Conservation (phyloP, 2,888 invertebrate genomes). For the Pteria penguin region DNA sequence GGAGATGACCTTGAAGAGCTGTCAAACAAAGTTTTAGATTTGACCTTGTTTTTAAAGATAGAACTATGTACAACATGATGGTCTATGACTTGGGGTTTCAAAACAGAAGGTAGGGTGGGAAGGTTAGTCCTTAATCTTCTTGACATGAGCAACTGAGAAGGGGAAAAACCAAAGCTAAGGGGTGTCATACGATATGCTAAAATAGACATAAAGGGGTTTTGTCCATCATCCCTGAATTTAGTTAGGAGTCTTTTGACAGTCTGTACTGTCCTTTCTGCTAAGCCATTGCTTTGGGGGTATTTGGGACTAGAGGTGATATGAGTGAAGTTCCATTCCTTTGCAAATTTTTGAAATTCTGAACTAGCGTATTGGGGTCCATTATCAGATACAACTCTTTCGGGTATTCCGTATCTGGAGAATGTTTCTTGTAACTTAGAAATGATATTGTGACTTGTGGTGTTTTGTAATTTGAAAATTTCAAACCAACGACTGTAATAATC, state of each 20-base stretch:
- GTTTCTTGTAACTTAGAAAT: too few species aligned
- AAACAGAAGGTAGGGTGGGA: slow-evolving; percentile 25
- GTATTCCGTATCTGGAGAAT: slow-evolving; percentile 38
- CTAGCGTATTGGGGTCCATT: slow-evolving; percentile 45
- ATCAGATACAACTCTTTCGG: slow-evolving; percentile 38
- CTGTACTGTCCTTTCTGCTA: slow-evolving; percentile 52
- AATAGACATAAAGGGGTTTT: slow-evolving; percentile 34
- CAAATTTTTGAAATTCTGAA: slow-evolving; percentile 37
- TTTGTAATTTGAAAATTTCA: slow-evolving; percentile 28
- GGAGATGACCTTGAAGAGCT: slow-evolving; percentile 9
- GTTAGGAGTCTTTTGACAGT: slow-evolving; percentile 46
- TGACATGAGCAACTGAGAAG: slow-evolving; percentile 41
- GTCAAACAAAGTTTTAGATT: slow-evolving; percentile 31
- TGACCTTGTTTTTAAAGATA: neutral
- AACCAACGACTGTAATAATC: slow-evolving; percentile 46
- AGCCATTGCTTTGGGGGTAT: slow-evolving; percentile 53
- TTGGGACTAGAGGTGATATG: slow-evolving; percentile 45
- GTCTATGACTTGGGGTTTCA: slow-evolving; percentile 8
- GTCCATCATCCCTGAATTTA: slow-evolving; percentile 33
- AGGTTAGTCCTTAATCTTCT: slow-evolving; percentile 33
- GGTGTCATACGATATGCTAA: slow-evolving; percentile 48
- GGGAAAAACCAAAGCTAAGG: slow-evolving; percentile 30
- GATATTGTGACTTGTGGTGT: slow-evolving; percentile 27
- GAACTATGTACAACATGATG: neutral
- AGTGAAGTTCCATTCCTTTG: slow-evolving; percentile 42